Evolutionary conservation across 30 jellyfish, hydroid and myxozoan species (phyloP).

Genomic region (Aurelia sp.): DNA sequence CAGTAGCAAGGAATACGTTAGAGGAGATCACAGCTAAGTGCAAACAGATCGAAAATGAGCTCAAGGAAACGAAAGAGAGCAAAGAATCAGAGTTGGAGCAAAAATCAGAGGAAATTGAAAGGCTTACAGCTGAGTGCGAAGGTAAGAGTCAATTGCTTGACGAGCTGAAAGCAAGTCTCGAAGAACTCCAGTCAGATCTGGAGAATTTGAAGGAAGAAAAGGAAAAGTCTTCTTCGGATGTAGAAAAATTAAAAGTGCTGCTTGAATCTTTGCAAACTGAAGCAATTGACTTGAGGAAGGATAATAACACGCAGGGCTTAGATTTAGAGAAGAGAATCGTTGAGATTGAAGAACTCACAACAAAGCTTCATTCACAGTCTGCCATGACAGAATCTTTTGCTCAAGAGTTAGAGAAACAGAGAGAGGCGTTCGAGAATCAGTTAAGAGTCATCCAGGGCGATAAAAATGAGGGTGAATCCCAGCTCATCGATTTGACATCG

Average conservation of each 20-base stretch:
- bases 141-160: background rate
- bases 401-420: slow-evolving; percentile 3
- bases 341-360: slow-evolving; percentile 8
- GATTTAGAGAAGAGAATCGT: background rate
- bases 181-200: background rate
- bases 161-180: background rate
- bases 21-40: slow-evolving; percentile 16
- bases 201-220: background rate
- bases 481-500: background rate
- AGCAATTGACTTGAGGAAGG: background rate
- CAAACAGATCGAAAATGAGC: background rate
- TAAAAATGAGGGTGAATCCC: background rate
- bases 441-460: background rate
- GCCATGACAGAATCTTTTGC: background rate
- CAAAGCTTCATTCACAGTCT: background rate
- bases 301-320: background rate
- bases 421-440: slow-evolving; percentile 10
- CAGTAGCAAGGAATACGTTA: background rate
- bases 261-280: background rate
- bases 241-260: background rate
- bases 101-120: slow-evolving; percentile 6
- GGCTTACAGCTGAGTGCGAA: slow-evolving; percentile 2
- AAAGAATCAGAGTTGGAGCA: slow-evolving; percentile 5
- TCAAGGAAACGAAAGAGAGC: background rate
- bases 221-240: background rate